Base-by-base conservation (phyloP, 2,888 invertebrate genomes). In the Eilema sororculum region DNA sequence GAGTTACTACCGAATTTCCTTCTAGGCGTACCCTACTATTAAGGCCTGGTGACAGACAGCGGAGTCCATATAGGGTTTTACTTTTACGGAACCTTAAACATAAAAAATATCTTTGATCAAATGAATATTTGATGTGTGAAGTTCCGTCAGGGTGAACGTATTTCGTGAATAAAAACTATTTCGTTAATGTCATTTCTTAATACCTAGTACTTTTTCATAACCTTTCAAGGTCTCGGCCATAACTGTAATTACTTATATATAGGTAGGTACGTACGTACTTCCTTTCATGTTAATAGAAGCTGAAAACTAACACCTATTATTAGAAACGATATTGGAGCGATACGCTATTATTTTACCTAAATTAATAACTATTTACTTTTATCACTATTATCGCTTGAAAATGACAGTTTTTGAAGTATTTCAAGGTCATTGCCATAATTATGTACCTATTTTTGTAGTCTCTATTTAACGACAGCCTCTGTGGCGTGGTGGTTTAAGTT, bases 101-200 rank as follows among this genome's bases (percentile, higher is more conserved):
- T 3, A 16, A 41, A 41, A 41, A 41, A 24, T 24, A 62, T 37
- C 12, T 58, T 28, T 24, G 24, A 62, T 24, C 24, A 62, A 62
- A 62, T 62, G 22, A 62, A 10, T 62, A 24, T 62, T 62, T 62
- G 25, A 25, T 62, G 37, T 24, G 52, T 33, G 12, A 56, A 57
- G 4, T 30, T 30, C 16, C 0, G 13, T 30, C 24, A 22, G 12
- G 52, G 30, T 56, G 30, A 12, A 56, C 16, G 12, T 3, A 30
- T 56, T 30, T 22, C 28, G 37, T 33, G 74, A 64, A 64, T 22
- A 56, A 10, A 52, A 37, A 57, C 20, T 20, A 64, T 64, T 63
- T 64, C 56, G n/a, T 68, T 56, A 41, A 24, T 52, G 33, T 20
- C 58, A 69, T 46, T 68, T 62, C 25, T 33, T 62, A 61, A 63